These are phyloP conservation scores for Spea multiplicata DNA, from an alignment of 2,113 vertebrate genomes.

Conservation along the genomic window DNA sequence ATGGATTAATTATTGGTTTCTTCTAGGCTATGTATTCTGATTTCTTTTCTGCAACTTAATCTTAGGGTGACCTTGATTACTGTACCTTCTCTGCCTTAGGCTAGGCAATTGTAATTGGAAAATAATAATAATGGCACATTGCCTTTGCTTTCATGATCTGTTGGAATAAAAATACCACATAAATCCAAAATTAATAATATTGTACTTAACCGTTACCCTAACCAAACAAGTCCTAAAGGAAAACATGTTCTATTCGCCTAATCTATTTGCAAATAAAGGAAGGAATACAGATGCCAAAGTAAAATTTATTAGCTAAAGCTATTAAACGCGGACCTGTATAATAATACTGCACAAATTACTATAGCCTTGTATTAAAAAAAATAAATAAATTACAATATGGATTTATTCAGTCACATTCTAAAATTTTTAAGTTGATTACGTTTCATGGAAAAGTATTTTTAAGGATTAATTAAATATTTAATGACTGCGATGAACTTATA, in stretches of 20 bases:
- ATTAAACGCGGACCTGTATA: neutral
- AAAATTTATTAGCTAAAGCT: neutral
- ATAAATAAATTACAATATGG: neutral
- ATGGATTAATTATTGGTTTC: neutral
- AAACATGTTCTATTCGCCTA: neutral
- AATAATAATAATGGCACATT: neutral
- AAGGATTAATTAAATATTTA: no score
- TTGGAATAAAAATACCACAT: conserved; percentile 10
- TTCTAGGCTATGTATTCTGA: neutral
- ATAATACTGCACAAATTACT: neutral
- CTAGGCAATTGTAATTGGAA: conserved; percentile 4
- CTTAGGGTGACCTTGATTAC: neutral
- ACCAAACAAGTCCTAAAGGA: neutral
- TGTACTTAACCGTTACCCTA: neutral
- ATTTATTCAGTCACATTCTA: neutral
- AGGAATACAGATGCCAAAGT: neutral
- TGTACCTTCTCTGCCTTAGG: conserved; percentile 9
- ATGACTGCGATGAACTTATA: no score
- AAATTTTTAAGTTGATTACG: no score
- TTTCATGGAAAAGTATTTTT: no score
- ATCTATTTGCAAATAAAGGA: conserved; percentile 11
- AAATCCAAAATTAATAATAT: conserved; percentile 15
- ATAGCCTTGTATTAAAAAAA: neutral
- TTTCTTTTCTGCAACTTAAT: neutral
- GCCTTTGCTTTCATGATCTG: neutral